These are phyloP conservation scores for Panthera leo DNA, from an alignment of 2,113 vertebrate species.

Conservation along the genomic window DNA sequence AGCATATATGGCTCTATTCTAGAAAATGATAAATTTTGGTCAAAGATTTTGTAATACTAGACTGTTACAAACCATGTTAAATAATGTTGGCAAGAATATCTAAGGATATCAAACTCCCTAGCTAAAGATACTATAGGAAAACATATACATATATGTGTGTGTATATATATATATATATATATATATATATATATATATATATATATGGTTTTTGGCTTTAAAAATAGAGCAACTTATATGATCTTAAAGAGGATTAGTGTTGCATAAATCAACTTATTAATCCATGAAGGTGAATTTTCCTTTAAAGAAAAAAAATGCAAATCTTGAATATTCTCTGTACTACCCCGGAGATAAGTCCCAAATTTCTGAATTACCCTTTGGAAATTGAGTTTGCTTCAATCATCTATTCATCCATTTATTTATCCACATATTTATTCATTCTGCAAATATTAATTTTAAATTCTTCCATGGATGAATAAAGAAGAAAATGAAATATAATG, in stretches of 20 bases:
- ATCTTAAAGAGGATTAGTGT: not conserved
- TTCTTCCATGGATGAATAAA: not conserved
- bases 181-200: rapidly evolving
- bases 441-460: not conserved
- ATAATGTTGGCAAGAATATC: not conserved
- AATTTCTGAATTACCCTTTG: not conserved
- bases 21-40: not conserved
- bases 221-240: not conserved
- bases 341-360: not conserved
- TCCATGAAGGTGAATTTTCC: not conserved
- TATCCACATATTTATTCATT: not conserved
- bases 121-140: not conserved
- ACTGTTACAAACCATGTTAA: not conserved
- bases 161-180: too few relatives aligned
- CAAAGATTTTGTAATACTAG: not conserved
- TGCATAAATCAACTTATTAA: not conserved
- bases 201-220: not conserved
- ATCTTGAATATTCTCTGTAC: not conserved
- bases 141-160: not conserved
- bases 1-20: not conserved
- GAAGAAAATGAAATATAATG: not conserved
- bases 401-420: not conserved
- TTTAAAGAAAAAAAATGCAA: not conserved
- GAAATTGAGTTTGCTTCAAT: not conserved
- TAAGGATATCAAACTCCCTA: not conserved